phyloP scores from a whole-genome alignment of 2,888 invertebrate genomes.

The Polylopha cassiicola region DNA sequence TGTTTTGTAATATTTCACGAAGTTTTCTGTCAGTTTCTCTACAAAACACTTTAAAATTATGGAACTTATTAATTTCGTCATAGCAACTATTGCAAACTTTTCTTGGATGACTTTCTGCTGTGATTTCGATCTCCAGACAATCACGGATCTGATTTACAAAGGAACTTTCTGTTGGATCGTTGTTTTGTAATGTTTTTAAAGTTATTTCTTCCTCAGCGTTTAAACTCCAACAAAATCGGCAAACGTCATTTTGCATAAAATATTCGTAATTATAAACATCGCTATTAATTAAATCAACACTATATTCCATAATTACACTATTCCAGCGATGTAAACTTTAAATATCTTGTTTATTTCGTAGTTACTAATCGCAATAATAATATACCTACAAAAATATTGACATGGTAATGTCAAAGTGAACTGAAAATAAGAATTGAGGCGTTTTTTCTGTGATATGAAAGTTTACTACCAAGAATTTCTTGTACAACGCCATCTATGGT shows the following conservation, averaged over 20 bases:
- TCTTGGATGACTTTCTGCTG: constrained; percentile 34
- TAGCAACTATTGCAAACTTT: constrained; percentile 50
- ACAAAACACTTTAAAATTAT: constrained; percentile 54
- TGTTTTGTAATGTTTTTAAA: constrained; percentile 26
- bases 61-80: constrained; percentile 44
- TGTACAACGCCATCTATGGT: constrained; percentile 9
- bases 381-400: no score
- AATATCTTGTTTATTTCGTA: no score
- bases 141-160: constrained; percentile 46
- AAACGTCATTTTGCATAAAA: constrained; percentile 51
- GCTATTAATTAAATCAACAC: constrained; percentile 27
- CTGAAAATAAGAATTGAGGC: background rate
- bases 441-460: background rate
- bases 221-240: constrained; percentile 56
- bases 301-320: constrained; percentile 3
- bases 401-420: no score
- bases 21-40: constrained; percentile 43
- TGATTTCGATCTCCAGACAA: constrained; percentile 48
- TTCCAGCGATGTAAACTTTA: no score
- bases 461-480: no score
- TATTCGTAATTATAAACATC: constrained; percentile 50
- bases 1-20: constrained; percentile 32
- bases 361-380: constrained; percentile 1
- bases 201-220: constrained; percentile 39
- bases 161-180: constrained; percentile 25